Evolutionary conservation across 2,797 vertebrate genomes (phyloP).

Genomic region (Parauchenoglanis ngamensis): DNA sequence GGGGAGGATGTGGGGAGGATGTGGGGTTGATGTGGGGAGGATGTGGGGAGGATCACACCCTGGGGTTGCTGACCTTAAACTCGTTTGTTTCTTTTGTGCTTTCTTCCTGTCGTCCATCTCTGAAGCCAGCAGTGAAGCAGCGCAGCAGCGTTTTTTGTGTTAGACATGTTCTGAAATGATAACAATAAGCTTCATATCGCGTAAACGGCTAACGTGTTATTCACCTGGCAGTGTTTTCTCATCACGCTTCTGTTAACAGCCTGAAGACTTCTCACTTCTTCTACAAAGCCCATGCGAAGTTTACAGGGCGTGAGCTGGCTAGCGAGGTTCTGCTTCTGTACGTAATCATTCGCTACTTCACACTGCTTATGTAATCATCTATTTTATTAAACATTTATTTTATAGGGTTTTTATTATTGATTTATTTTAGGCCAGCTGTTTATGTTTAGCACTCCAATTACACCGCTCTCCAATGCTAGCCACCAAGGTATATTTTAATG

Average conservation of each 20-base stretch:
- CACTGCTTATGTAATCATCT: not conserved
- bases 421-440: not conserved
- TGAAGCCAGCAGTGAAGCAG: not conserved
- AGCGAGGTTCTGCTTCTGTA: too few relatives aligned
- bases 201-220: not conserved
- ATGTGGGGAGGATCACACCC: not conserved
- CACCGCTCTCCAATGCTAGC: not conserved
- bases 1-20: too few relatives aligned
- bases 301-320: not conserved
- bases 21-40: too few relatives aligned
- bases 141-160: not conserved
- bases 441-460: not conserved
- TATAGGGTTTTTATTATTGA: not conserved
- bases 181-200: not conserved
- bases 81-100: not conserved
- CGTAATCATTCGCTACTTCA: not conserved
- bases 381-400: not conserved
- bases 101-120: not conserved
- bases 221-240: too few relatives aligned
- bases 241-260: too few relatives aligned
- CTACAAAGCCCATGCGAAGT: not conserved
- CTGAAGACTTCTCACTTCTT: not conserved
- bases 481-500: slow-evolving; percentile 61
- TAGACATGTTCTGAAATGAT: not conserved
- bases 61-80: not conserved